phyloP scores from a whole-genome alignment of 2,888 invertebrate species.

The Cantharis flavilabris region DNA sequence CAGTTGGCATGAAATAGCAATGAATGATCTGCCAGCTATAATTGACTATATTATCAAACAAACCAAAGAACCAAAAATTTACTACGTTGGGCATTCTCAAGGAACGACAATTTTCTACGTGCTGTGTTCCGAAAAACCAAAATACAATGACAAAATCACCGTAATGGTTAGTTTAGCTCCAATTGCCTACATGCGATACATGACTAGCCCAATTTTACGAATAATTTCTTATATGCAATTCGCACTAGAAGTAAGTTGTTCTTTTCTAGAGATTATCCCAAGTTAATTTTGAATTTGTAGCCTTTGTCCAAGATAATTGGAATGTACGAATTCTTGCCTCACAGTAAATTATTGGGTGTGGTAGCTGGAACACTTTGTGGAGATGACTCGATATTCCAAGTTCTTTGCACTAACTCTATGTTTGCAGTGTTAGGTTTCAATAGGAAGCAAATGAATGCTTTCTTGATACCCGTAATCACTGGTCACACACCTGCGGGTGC shows the following conservation, averaged over 20 bases:
- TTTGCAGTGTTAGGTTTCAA: constrained; percentile 49
- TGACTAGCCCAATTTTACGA: background rate
- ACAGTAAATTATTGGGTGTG: constrained; percentile 56
- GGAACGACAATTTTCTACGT: constrained; percentile 15
- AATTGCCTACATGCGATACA: constrained; percentile 60
- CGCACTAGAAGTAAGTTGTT: background rate
- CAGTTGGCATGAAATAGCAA: constrained; percentile 81
- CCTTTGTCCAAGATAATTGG: constrained; percentile 36
- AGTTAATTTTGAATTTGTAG: background rate
- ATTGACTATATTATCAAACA: constrained; percentile 66
- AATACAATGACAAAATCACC: constrained; percentile 14
- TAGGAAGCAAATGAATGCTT: constrained; percentile 44
- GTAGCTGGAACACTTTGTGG: constrained; percentile 58
- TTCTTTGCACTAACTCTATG: constrained; percentile 45
- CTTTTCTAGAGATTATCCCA: background rate
- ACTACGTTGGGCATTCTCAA: constrained; percentile 29
- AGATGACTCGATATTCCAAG: constrained; percentile 39
- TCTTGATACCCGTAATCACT: background rate
- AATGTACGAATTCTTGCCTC: constrained; percentile 67
- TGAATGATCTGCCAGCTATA: constrained; percentile 75
- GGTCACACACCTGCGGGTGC: background rate
- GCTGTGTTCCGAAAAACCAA: constrained; percentile 13
- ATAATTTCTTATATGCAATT: background rate
- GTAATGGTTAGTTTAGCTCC: constrained; percentile 74
- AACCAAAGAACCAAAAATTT: constrained; percentile 16